phyloP scores from a whole-genome alignment of 1,140 invertebrate species.

The Neocloeon triangulifer region DNA sequence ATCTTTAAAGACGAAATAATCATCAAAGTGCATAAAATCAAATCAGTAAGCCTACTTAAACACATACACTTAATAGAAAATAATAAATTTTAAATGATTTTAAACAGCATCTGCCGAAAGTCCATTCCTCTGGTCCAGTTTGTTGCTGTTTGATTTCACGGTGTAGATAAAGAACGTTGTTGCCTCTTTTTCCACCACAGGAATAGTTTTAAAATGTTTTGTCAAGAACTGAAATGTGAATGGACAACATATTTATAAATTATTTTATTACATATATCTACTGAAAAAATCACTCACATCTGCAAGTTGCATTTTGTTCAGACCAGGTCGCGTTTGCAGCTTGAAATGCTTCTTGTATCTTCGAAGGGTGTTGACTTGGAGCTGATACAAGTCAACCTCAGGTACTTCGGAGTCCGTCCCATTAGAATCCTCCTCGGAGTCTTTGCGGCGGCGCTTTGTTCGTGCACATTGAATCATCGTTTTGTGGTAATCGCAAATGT shows the following conservation, averaged over 20 bases:
- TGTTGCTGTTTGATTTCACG: slow-evolving; percentile 84
- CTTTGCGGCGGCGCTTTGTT: slow-evolving; percentile 63
- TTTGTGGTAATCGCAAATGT: slow-evolving; percentile 94
- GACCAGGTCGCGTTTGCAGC: slow-evolving; percentile 63
- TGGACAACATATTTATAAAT: slow-evolving; percentile 1
- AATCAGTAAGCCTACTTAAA: too few relatives aligned
- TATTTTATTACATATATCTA: slow-evolving; percentile 4
- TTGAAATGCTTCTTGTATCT: slow-evolving; percentile 88
- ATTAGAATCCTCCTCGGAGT: slow-evolving; percentile 81
- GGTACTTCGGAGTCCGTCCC: slow-evolving; percentile 69
- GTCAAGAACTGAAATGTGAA: slow-evolving; percentile 51
- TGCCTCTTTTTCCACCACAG: slow-evolving; percentile 82
- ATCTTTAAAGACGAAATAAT: too few relatives aligned
- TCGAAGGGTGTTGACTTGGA: slow-evolving; percentile 79
- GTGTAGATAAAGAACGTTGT: slow-evolving; percentile 92
- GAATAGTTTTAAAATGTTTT: slow-evolving; percentile 87
- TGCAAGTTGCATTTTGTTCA: slow-evolving; percentile 85
- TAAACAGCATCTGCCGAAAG: slow-evolving; percentile 13
- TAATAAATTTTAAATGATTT: too few relatives aligned
- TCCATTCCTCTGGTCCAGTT: slow-evolving; percentile 74
- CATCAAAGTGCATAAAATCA: too few relatives aligned
- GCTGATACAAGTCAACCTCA: slow-evolving; percentile 78
- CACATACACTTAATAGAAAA: too few relatives aligned
- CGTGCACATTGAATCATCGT: slow-evolving; percentile 81
- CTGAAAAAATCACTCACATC: slow-evolving; percentile 77